Evolutionary conservation across 2,113 vertebrate species (phyloP).

Genomic region (Castor canadensis): DNA sequence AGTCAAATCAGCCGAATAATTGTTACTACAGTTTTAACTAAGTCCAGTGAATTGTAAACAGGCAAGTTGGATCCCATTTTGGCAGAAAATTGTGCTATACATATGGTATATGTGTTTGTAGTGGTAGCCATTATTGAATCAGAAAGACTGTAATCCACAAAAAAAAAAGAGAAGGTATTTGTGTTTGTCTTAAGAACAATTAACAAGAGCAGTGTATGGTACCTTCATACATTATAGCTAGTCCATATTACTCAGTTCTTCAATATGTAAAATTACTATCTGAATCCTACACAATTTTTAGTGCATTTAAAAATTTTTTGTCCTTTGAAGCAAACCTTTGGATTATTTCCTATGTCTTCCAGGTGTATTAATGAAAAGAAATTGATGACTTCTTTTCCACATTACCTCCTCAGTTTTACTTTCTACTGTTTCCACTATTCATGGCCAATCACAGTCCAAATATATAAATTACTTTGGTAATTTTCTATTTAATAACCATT

Average conservation of each 20-base stretch:
- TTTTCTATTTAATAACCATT: too few relatives aligned
- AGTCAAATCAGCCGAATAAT: not conserved
- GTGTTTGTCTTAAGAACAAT: slow-evolving; percentile 1
- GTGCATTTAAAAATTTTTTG: not conserved
- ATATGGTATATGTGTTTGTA: not conserved
- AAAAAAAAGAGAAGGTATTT: not conserved
- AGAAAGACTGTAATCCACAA: not conserved
- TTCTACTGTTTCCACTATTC: not conserved
- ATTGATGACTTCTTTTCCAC: not conserved
- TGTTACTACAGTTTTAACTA: slow-evolving; percentile 18
- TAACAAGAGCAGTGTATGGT: not conserved
- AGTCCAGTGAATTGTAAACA: not conserved
- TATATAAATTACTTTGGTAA: not conserved
- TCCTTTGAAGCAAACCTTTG: not conserved
- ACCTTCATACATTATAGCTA: not conserved
- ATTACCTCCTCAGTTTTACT: not conserved
- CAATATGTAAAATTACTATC: not conserved
- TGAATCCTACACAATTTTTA: not conserved
- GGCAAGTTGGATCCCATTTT: not conserved
- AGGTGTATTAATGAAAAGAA: not conserved
- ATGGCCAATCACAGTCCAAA: not conserved
- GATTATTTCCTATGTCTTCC: not conserved
- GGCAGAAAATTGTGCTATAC: not conserved
- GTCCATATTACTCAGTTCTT: not conserved
- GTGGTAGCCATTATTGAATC: not conserved